These are phyloP conservation scores for Nesidiocoris tenuis DNA, from an alignment of 2,888 invertebrate genomes.

Conservation along the genomic window DNA sequence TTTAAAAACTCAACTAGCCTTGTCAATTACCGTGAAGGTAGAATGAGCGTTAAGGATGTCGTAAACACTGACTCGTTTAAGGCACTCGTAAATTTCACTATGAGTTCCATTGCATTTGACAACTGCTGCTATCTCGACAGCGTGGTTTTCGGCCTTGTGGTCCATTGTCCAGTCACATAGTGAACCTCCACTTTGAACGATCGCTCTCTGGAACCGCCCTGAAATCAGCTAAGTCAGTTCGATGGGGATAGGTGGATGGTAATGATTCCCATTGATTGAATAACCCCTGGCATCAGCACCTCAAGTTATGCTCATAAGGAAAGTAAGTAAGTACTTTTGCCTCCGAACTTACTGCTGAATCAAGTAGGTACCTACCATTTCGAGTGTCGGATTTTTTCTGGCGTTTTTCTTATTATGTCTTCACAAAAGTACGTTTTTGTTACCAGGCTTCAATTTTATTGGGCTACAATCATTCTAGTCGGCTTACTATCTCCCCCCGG, in stretches of 20 bases:
- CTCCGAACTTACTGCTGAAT: no score
- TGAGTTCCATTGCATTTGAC: conserved; percentile 54
- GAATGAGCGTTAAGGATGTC: conserved; percentile 55
- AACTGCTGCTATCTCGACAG: conserved; percentile 54
- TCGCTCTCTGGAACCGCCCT: conserved; percentile 58
- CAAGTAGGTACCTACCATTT: no score
- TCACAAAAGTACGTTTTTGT: no score
- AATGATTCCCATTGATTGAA: no score
- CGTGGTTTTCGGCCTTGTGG: conserved; percentile 54
- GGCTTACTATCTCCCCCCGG: no score
- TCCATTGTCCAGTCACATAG: conserved; percentile 58
- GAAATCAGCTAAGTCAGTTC: conserved; percentile 47
- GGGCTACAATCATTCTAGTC: no score
- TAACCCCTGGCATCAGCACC: no score
- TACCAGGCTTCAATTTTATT: no score
- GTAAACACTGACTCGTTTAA: conserved; percentile 54
- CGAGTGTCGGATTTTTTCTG: no score
- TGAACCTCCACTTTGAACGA: conserved; percentile 60
- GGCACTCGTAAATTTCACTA: conserved; percentile 54
- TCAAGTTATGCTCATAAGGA: no score
- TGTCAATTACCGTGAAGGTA: conserved; percentile 42
- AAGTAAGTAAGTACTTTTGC: no score
- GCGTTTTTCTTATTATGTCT: no score
- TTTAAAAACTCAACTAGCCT: conserved; percentile 24
- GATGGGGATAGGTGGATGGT: not conserved